Evolutionary conservation across 2,888 invertebrate genomes (phyloP), one percentile per base, ranked within the genome.

Genomic region (Lasioglossum calceatum): DNA sequence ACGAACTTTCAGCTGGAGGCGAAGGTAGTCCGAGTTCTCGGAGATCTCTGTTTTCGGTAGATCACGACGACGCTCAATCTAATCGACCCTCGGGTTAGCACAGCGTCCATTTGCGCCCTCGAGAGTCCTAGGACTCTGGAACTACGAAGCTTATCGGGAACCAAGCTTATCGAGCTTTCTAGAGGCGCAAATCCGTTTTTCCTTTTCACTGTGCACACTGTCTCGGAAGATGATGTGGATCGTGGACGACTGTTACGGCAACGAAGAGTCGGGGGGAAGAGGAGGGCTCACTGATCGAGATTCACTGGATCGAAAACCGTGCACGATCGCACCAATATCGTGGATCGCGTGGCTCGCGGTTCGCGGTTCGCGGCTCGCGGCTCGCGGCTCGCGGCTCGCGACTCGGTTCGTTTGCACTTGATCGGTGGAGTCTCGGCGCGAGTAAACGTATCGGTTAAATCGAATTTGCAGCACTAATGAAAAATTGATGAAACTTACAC

Each of bases 401-500:
- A 19, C 50, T 50, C 19, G 7, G 54, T n/a, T 54, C n/a, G 54
- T 54, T 54, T n/a, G n/a, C 61, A 61, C 61, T 61, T 61, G 61
- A 61, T 61, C 54, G 54, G 10, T 0, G 54, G 23, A 54, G n/a
- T 54, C 54, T 54, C 54, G 54, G 2, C 54, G 54, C 54, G 54
- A n/a, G 10, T 54, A n/a, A n/a, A 19, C 42, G 67, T 32, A 71
- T n/a, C 42, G 64, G 8, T 54, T 64, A 64, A 64, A 67, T 47
- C 10, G 54, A 54, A 54, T 54, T 54, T 54, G 23, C 39, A 72
- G 8, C 61, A 72, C 77, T 73, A 70, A 83, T 79, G 67, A 27
- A 81, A 36, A 82, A 76, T 19, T 83, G 47, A 73, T 80, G 78
- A 72, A 90, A 90, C 92, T 92, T 91, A 92, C 91, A 91, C 90